Evolutionary conservation across 37 sponge, comb jelly and placozoan species (phyloP).

Genomic region (Eunapius fragilis): DNA sequence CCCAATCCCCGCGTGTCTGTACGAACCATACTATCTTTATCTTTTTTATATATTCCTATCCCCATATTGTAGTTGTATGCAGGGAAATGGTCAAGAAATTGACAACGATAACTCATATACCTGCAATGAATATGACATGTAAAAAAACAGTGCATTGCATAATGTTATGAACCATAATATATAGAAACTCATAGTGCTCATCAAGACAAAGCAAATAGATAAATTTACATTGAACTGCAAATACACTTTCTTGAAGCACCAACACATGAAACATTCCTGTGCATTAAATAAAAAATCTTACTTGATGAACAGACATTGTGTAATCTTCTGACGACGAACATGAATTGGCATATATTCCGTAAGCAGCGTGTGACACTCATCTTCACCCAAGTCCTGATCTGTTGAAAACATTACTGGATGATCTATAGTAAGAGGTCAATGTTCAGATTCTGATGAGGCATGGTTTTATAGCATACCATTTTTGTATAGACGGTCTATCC

Average conservation of each 20-base stretch:
- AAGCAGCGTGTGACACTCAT: slow-evolving; percentile 44
- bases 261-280: too few species aligned
- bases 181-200: too few species aligned
- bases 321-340: slow-evolving; percentile 23
- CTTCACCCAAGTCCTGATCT: slow-evolving; percentile 28
- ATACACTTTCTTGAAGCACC: too few species aligned
- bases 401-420: neutral
- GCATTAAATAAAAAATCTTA: neutral
- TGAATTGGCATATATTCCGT: slow-evolving; percentile 32
- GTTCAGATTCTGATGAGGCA: too few species aligned
- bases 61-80: slow-evolving; percentile 54
- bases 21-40: neutral
- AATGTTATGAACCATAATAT: neutral
- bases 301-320: slow-evolving; percentile 49
- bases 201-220: too few species aligned
- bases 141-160: too few species aligned
- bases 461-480: slow-evolving; percentile 12
- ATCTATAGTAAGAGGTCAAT: too few species aligned
- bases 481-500: slow-evolving; percentile 38
- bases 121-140: slow-evolving; percentile 5
- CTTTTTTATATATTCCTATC: slow-evolving; percentile 6
- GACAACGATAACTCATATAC: slow-evolving; percentile 37
- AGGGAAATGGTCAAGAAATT: slow-evolving; percentile 35
- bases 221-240: too few species aligned
- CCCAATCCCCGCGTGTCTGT: slow-evolving; percentile 44